These are phyloP conservation scores for Gnathonemus echidnorhynchus DNA, from an alignment of 2,113 vertebrate genomes.

Conservation along the genomic window DNA sequence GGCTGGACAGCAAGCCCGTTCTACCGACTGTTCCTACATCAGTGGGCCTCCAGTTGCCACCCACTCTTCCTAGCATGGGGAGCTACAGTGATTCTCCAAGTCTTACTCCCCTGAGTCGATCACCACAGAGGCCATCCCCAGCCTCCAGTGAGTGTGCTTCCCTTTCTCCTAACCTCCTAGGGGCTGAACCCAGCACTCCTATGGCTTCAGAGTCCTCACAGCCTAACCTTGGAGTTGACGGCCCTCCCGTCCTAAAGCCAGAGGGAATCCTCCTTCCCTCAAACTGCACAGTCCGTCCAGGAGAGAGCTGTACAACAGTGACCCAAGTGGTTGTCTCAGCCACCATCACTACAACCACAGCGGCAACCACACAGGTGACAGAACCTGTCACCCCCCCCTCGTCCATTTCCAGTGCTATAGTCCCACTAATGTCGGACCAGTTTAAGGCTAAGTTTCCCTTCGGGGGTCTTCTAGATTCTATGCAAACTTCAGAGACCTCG, in stretches of 20 bases:
- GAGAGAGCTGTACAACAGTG: constrained; percentile 61
- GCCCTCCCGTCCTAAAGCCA: constrained; percentile 65
- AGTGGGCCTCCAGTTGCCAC: constrained; percentile 82
- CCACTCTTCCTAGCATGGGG: constrained; percentile 72
- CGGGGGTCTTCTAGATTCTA: constrained; percentile 94
- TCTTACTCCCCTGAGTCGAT: constrained; percentile 82
- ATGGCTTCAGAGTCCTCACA: constrained; percentile 73
- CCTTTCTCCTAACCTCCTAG: constrained; percentile 79
- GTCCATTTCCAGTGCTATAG: constrained; percentile 70
- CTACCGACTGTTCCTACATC: constrained; percentile 79
- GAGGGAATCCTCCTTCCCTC: constrained; percentile 73
- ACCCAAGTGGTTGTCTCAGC: constrained; percentile 65
- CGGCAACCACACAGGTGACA: constrained; percentile 40
- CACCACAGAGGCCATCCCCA: constrained; percentile 89
- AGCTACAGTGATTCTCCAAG: constrained; percentile 79
- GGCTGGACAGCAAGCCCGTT: constrained; percentile 95
- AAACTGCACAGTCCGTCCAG: constrained; percentile 56
- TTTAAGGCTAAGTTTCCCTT: constrained; percentile 97
- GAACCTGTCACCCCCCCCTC: constrained; percentile 61
- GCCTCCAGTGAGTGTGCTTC: constrained; percentile 91
- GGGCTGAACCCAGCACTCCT: constrained; percentile 59
- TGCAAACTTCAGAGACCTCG: constrained; percentile 98
- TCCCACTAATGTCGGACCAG: constrained; percentile 79
- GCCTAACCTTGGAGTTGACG: constrained; percentile 52
- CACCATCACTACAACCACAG: constrained; percentile 47